Evolutionary conservation across 2,888 invertebrate genomes (phyloP).

Genomic region (Watsonalla cultraria): DNA sequence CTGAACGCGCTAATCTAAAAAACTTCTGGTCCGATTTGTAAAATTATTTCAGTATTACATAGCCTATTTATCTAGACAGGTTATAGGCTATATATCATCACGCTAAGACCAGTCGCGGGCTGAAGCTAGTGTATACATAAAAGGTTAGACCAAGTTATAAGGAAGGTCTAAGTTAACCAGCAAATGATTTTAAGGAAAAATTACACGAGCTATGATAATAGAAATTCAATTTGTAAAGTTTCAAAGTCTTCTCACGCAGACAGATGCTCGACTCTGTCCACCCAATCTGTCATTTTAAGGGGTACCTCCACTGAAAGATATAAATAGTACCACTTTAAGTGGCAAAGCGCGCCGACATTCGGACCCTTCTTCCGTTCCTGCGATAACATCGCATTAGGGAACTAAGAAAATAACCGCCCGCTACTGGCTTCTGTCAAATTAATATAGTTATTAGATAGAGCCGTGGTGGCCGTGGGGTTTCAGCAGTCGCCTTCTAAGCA

Average conservation of each 20-base stretch:
- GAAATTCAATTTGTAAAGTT: not conserved
- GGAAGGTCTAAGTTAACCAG: too few relatives aligned
- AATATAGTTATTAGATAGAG: constrained; percentile 12
- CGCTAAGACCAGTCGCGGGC: too few relatives aligned
- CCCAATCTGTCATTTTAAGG: constrained; percentile 50
- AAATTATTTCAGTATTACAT: too few relatives aligned
- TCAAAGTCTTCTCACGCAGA: constrained; percentile 19
- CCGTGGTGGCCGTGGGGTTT: too few relatives aligned
- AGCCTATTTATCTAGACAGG: too few relatives aligned
- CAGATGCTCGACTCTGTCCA: constrained; percentile 53
- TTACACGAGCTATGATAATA: not conserved
- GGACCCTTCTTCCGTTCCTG: constrained; percentile 53
- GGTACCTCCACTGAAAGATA: constrained; percentile 47
- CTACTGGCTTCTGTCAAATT: constrained; percentile 72
- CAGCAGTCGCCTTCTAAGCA: too few relatives aligned
- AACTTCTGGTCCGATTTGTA: too few relatives aligned
- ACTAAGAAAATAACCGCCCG: constrained; percentile 50
- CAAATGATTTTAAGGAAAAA: not conserved
- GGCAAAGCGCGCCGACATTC: constrained; percentile 66
- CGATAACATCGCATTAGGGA: constrained; percentile 75
- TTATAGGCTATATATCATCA: too few relatives aligned
- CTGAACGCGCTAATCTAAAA: too few relatives aligned
- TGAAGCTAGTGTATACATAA: too few relatives aligned
- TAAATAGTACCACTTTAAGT: constrained; percentile 73
- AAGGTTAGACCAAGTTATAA: too few relatives aligned